Evolutionary conservation across 2,797 vertebrate genomes (phyloP), one percentile per base, ranked within the genome.

Genomic region (Melanotaenia parkinsoni): DNA sequence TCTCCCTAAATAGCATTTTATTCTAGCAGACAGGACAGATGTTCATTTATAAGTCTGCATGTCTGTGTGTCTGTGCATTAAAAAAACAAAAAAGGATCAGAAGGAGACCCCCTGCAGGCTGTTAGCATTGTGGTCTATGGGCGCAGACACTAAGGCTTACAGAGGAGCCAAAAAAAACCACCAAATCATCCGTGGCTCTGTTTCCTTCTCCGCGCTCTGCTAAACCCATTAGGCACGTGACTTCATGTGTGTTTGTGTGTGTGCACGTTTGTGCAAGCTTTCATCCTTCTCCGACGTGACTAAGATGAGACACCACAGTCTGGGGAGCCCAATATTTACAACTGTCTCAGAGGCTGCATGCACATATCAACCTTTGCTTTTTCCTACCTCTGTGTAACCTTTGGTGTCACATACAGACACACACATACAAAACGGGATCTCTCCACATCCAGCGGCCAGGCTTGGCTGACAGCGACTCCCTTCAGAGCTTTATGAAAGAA

Each of bases 201-300:
- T 67, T 74, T 86, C 84, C 74, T 54, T 74, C 77, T 56, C 50
- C 2, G 0, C 16, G 24, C 74, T 79, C 81, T 86, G 79, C 83
- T 81, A 69, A 85, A 89, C 76, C 83, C 82, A 85, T 84, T 81
- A 78, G 26, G 66, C 76, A 65, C 22, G 30, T 75, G 79, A 66
- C 70, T 60, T 0, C 16, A 30, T 9, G 47, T 70, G 65, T 62
- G 64, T n/a, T 26, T 62, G 20, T 51, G 20, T 53, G 67, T 63
- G 35, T 38, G 7, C 35, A n/a, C 58, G 64, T 63, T 40, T 72
- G 72, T 78, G 74, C 58, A 33, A 67, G 74, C 82, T 92, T 91
- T 91, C 89, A 92, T 91, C 89, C 78, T 66, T 22, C n/a, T 50
- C 81, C 86, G 88, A 89, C 89, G 88, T 87, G 86, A 93, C 91